phyloP scores from a whole-genome alignment of 2,888 invertebrate genomes.

The Acheta domesticus region DNA sequence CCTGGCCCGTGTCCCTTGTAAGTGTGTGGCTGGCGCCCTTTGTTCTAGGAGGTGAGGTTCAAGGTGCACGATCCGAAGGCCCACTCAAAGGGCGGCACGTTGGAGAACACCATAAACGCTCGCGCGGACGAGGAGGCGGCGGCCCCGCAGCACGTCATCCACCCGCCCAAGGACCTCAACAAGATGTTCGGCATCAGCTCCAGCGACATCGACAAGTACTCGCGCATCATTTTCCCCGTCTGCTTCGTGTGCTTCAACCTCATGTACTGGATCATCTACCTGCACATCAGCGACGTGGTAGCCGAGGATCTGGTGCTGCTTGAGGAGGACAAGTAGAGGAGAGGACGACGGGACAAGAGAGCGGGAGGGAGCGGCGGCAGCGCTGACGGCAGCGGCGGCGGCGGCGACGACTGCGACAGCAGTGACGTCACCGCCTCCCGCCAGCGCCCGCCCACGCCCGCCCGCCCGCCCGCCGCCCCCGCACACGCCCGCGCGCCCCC shows the following conservation, averaged over 20 bases:
- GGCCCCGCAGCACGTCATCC: conserved; percentile 69
- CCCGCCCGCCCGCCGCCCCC: too few relatives aligned
- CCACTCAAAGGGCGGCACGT: conserved; percentile 86
- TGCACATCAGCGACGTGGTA: conserved; percentile 93
- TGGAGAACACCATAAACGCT: conserved; percentile 89
- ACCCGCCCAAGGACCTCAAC: conserved; percentile 84
- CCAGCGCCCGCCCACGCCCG: too few relatives aligned
- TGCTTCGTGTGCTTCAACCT: conserved; percentile 98
- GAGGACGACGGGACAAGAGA: not conserved
- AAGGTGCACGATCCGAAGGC: conserved; percentile 93
- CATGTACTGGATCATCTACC: conserved; percentile 96
- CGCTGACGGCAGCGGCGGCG: not conserved
- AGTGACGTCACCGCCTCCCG: not conserved
- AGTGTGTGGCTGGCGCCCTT: conserved; percentile 47
- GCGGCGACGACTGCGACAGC: not conserved
- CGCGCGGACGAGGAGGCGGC: conserved; percentile 61
- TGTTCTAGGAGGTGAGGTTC: conserved; percentile 88
- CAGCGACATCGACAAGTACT: conserved; percentile 98
- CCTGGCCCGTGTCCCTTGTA: conserved; percentile 50
- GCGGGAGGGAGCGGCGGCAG: not conserved
- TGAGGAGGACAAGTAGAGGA: conserved; percentile 53
- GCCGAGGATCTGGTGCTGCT: conserved; percentile 88
- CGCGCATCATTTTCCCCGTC: conserved; percentile 95
- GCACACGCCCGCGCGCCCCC: too few relatives aligned
- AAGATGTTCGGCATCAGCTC: conserved; percentile 87